A percentile compares a stretch with the other conserved stretches of the same genome.
These are phyloP conservation scores for Zaprionus camerounensis DNA, from an alignment of 1,140 invertebrate genomes.

Conservation along the genomic window DNA sequence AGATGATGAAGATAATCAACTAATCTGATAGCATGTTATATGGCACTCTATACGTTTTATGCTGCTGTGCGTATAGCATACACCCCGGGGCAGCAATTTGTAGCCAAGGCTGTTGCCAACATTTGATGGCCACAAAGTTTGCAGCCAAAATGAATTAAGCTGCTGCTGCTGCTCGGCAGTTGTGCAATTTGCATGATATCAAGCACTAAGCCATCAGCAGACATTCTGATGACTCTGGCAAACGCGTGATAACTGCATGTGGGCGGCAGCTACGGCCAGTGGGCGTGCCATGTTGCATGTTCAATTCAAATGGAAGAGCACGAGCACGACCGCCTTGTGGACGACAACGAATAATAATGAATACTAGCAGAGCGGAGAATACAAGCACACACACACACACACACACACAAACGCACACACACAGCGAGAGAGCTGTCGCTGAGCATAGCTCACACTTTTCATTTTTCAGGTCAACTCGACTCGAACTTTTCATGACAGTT, in stretches of 20 bases:
- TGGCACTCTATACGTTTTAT: not conserved
- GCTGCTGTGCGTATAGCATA: too few species aligned
- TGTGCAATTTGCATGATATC: conserved; percentile 34
- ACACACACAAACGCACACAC: conserved; percentile 24
- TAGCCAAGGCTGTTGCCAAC: not conserved
- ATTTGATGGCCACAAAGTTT: not conserved
- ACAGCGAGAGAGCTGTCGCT: conserved; percentile 4
- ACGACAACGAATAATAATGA: conserved; percentile 29
- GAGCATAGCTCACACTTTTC: conserved; percentile 34
- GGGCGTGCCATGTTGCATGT: conserved; percentile 30
- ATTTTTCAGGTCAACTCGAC: conserved; percentile 76
- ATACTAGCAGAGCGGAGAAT: conserved; percentile 10
- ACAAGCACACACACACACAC: not conserved
- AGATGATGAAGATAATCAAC: not conserved
- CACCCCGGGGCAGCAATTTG: not conserved
- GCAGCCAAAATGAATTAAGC: conserved; percentile 2
- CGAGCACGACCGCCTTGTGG: conserved; percentile 1
- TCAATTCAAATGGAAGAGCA: conserved; percentile 27
- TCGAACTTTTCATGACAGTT: conserved; percentile 76
- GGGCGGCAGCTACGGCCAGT: not conserved
- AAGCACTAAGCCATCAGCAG: conserved; percentile 14
- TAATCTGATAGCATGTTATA: not conserved
- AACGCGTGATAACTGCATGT: conserved; percentile 6
- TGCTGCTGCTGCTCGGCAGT: conserved; percentile 4
- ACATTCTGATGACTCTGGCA: conserved; percentile 29